Evolutionary conservation across 2,797 vertebrate species (phyloP), one percentile per base, ranked within the genome.

Genomic region (Diplodus puntazzo): DNA sequence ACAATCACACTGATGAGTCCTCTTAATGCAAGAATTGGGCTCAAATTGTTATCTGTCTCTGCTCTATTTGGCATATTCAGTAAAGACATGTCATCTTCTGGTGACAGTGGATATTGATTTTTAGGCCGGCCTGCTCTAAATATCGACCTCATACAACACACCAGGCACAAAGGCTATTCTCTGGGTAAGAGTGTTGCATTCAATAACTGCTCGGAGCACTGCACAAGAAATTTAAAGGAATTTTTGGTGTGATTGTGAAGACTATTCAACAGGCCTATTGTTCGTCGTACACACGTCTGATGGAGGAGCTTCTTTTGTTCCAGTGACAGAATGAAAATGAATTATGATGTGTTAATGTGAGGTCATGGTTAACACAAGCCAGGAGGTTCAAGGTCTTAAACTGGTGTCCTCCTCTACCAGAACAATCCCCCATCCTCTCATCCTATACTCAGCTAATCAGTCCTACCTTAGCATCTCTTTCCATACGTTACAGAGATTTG

Each of bases 81-180:
- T 87, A 60, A 83, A 90, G 81, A 73, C 82, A 57, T 90, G 84
- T 88, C 87, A 90, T 92, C 87, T 92, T 88, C 81, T 86, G 79
- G 72, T 87, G 88, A 93, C 91, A 80, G 82, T 83, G 75, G 69
- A 45, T 90, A 95, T 95, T 87, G 93, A 95, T 94, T 94, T 89
- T 85, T 69, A 50, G 23, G 73, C 75, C 75, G 60, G 70, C 64
- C 75, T 81, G 80, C 87, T 90, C 89, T 90, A 89, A 93, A 94
- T 92, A 90, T 84, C 67, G 2, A 73, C 82, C 73, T 77, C 59
- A 48, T 69, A 88, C 87, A 90, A 92, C 60, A 68, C 86, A 73
- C 57, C 18, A 69, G 60, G 53, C 84, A 91, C 84, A 91, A 88
- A 89, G 79, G 85, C 85, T 85, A 63, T 89, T 91, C 81, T 92